A percentile compares a stretch with the other conserved stretches of the same genome.
These are phyloP conservation scores for Brachionus asplanchnoidis DNA, from an alignment of 1,140 invertebrate species.

Conservation along the genomic window DNA sequence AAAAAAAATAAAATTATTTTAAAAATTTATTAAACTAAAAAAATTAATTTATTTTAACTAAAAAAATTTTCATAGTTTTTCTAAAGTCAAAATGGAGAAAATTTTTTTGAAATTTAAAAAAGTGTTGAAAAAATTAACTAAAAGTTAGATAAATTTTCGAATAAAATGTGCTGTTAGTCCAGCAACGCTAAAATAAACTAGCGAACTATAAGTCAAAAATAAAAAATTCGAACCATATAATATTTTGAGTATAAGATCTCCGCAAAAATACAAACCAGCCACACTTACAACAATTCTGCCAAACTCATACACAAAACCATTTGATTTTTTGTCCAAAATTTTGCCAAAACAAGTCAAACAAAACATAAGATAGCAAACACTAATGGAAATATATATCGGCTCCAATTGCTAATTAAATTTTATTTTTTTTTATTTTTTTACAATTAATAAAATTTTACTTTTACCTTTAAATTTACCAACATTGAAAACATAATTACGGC, in stretches of 20 bases:
- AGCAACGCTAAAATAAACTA: background rate
- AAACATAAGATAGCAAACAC: constrained; percentile 41
- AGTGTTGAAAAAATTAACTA: background rate
- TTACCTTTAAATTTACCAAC: background rate
- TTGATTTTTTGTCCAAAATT: constrained; percentile 47
- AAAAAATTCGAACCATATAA: background rate
- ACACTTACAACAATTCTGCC: background rate
- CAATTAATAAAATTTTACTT: background rate
- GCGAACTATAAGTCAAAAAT: background rate
- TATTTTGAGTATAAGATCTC: background rate
- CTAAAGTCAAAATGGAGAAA: no score
- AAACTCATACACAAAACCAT: background rate
- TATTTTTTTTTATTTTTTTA: background rate
- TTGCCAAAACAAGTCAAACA: constrained; percentile 45
- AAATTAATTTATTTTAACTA: no score
- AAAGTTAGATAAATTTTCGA: background rate
- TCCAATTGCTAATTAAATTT: background rate
- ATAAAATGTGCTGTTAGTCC: background rate
- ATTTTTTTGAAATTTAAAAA: no score
- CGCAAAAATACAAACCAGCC: background rate
- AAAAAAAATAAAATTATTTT: no score
- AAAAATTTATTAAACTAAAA: no score
- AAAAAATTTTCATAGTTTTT: no score
- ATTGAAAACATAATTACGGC: background rate
- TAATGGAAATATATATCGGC: background rate